Evolutionary conservation across 2,797 vertebrate species (phyloP), one percentile per base, ranked within the genome.

Genomic region (Acridotheres tristis): DNA sequence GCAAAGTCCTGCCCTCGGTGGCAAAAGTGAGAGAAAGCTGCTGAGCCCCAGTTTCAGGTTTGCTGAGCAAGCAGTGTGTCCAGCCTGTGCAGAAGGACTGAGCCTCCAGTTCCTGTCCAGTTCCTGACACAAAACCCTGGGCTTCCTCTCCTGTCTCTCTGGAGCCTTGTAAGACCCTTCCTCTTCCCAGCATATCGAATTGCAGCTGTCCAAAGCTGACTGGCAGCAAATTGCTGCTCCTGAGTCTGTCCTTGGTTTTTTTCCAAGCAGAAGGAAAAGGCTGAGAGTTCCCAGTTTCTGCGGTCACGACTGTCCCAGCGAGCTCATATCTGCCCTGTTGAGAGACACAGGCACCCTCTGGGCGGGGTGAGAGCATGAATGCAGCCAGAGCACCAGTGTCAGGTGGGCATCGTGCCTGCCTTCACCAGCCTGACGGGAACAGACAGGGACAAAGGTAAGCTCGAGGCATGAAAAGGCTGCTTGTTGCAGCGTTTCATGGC

Each of bases 401-500:
- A 7, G 89, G 73, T 18, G 53, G 88, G 92, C 87, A 91, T 53
- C 32, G 5, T 42, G 91, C 85, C 83, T 94, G 73, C 72, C 86
- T 91, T 80, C 42, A 11, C 94, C 85, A 61, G 63, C 61, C 91
- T 62, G 77, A 69, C 16, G 36, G 94, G 96, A 92, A 90, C 69
- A 89, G 81, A 77, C 68, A 96, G 95, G 95, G 95, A 96, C 96
- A 95, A 94, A 96, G 93, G 94, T 87, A 96, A 92, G 90, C 90
- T 73, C 29, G 20, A 66, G 94, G 90, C 95, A 96, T 94, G 95
- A 96, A 97, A 96, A 96, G 93, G 78, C 87, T 91, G 85, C 95
- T 94, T 95, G 80, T 97, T 96, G 96, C 91, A 75, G 91, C 0
- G 80, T 97, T 97, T 97, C 96, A 93, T 96, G 96, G 94, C 91